These are phyloP conservation scores for Noctua fimbriata DNA, from an alignment of 2,888 invertebrate genomes.

Conservation along the genomic window DNA sequence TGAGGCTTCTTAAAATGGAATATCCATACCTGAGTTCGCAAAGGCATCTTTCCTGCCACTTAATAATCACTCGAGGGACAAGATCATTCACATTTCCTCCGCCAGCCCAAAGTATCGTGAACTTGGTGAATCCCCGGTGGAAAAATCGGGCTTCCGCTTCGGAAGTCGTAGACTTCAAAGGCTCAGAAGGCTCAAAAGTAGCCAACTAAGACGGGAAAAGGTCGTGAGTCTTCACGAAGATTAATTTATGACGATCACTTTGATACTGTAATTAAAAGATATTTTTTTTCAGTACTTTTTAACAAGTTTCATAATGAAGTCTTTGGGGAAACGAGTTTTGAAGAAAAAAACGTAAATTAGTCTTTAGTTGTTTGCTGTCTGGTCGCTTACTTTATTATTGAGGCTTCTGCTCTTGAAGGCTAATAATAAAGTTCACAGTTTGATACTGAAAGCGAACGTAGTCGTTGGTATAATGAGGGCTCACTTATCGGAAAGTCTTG, in stretches of 20 bases:
- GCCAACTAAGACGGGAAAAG: constrained; percentile 53
- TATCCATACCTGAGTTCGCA: background rate
- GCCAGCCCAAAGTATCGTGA: constrained; percentile 44
- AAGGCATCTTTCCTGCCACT: constrained; percentile 27
- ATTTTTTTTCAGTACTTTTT: constrained; percentile 54
- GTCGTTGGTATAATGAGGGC: constrained; percentile 24
- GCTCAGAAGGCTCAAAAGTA: constrained; percentile 66
- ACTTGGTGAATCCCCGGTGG: constrained; percentile 60
- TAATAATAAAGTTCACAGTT: constrained; percentile 43
- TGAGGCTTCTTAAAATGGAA: constrained; percentile 3
- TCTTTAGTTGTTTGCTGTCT: constrained; percentile 42
- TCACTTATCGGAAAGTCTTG: constrained; percentile 34
- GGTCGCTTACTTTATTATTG: constrained; percentile 41
- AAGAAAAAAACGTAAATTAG: constrained; percentile 56
- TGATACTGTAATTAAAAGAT: constrained; percentile 70
- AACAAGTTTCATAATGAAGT: constrained; percentile 57
- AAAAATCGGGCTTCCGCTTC: constrained; percentile 55
- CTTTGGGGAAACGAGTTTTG: constrained; percentile 35
- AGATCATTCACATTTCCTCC: constrained; percentile 52
- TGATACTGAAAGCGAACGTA: constrained; percentile 19
- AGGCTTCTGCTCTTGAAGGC: constrained; percentile 42
- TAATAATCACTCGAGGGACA: constrained; percentile 49
- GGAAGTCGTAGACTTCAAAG: constrained; percentile 62
- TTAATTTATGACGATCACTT: constrained; percentile 72
- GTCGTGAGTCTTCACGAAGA: constrained; percentile 59